Conservation (phyloP, 2,113 vertebrate species). For the Mola mola region DNA sequence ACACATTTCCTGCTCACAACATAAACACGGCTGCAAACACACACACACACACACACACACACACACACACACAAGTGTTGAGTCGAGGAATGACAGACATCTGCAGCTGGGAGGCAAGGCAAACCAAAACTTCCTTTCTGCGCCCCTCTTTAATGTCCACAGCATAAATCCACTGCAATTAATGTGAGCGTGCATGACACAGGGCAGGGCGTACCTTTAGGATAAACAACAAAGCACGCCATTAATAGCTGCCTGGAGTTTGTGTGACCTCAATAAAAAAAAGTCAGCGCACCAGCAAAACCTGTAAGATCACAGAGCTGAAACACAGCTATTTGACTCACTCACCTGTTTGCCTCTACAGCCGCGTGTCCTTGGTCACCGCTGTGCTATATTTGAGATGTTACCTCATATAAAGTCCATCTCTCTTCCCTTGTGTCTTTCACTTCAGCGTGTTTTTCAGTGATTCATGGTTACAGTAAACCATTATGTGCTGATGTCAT, state of each 20-base stretch:
- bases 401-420: conserved; percentile 64
- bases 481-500: conserved; percentile 74
- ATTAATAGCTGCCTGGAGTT: conserved; percentile 55
- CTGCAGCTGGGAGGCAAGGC: conserved; percentile 90
- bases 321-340: conserved; percentile 47
- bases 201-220: conserved; percentile 37
- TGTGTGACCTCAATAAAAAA: conserved; percentile 52
- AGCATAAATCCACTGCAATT: conserved; percentile 81
- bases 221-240: conserved; percentile 44
- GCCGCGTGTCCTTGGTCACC: conserved; percentile 47
- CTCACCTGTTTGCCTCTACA: conserved; percentile 57
- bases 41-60: conserved; percentile 70
- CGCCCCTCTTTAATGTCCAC: conserved; percentile 80
- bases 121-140: conserved; percentile 90
- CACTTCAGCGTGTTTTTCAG: conserved; percentile 64
- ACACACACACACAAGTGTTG: conserved; percentile 81
- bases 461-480: conserved; percentile 82
- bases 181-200: conserved; percentile 27
- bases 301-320: conserved; percentile 43
- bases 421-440: conserved; percentile 55
- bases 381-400: conserved; percentile 63
- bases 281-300: conserved; percentile 35
- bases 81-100: conserved; percentile 92
- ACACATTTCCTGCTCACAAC: conserved; percentile 57
- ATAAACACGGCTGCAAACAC: conserved; percentile 69